Evolutionary conservation across 2,888 invertebrate genomes (phyloP), one percentile per base, ranked within the genome.

Genomic region (Dilophus febrilis): DNA sequence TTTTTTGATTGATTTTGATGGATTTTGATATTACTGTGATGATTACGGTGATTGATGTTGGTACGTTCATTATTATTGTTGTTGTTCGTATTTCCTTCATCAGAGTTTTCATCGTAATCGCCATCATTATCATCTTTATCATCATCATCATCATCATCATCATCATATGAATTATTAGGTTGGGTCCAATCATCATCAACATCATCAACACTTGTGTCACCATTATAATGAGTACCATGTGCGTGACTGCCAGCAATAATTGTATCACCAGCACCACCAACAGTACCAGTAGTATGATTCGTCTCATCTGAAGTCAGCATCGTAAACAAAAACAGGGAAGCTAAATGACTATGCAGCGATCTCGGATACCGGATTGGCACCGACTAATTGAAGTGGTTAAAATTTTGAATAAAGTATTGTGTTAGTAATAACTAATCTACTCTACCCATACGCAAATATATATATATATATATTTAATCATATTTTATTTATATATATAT

Each of bases 261-360:
- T n/a, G n/a, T n/a, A n/a, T n/a, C n/a, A n/a, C n/a, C n/a, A n/a
- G n/a, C n/a, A n/a, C n/a, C n/a, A n/a, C n/a, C n/a, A n/a, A n/a
- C n/a, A n/a, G n/a, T 52, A 46, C 46, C 39, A 41, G 42, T 45
- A 47, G 47, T 44, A 44, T 47, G 48, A 46, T 48, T 52, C 47
- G 55, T 70, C 59, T 72, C 77, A 64, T 76, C 79, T 79, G 79
- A 73, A 68, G 77, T 77, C 71, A 82, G 75, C 71, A 74, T 79
- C 74, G 72, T 67, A 68, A 75, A 74, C 66, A 74, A 68, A 68
- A 68, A 72, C 70, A 71, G 69, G 67, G 68, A 70, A 63, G 74
- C 73, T 74, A 70, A 68, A 70, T 72, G 61, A 61, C 59, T 58
- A 56, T 56, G 58, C 56, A 55, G 54, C 55, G 50, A 34, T 32